Evolutionary conservation across 2,113 vertebrate genomes (phyloP), one percentile per base, ranked within the genome.

Genomic region (Cyprichromis sp.): DNA sequence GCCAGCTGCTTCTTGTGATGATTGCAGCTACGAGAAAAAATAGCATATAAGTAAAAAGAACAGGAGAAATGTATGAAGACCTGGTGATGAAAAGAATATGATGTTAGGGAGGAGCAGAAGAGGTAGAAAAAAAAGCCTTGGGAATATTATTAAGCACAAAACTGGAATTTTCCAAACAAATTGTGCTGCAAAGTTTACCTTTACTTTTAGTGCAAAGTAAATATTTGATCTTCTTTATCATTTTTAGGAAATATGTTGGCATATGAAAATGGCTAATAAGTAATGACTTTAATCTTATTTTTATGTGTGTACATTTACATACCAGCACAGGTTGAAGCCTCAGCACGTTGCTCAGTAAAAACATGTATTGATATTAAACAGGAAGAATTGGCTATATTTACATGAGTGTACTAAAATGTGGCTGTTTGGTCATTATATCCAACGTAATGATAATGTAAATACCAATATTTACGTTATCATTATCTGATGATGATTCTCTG

Each of bases 11-110:
- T 57, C 38, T 78, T 61, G 7, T 61, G 24, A 29, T 31, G 42
- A 94, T 88, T 91, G 89, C 91, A 93, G 91, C 86, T 86, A 82
- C 14, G 59, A 31, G 78, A 87, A 91, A 80, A 79, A 85, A 84
- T 53, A 34, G 10, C 21, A 21, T 54, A 82, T 52, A 31, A 52
- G 16, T 4, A 50, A 78, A 78, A 78, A 71, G 21, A 55, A 83
- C 16, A 9, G 45, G 66, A 53, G 38, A 73, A 57, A 24, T 21
- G 17, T 38, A 68, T 36, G 47, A 80, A 12, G 9, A 57, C 52
- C 34, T 31, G 38, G 36, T 11, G 40, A 57, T 50, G 42, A 78
- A 50, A 76, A 50, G 6, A 10, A 76, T 12, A 50, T 19, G 42
- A 76, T 76, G 38, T 61, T 26, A 45, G 10, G 4, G 17, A 73